These are phyloP conservation scores for Promerops cafer DNA, from an alignment of 2,113 vertebrate species.

Conservation along the genomic window DNA sequence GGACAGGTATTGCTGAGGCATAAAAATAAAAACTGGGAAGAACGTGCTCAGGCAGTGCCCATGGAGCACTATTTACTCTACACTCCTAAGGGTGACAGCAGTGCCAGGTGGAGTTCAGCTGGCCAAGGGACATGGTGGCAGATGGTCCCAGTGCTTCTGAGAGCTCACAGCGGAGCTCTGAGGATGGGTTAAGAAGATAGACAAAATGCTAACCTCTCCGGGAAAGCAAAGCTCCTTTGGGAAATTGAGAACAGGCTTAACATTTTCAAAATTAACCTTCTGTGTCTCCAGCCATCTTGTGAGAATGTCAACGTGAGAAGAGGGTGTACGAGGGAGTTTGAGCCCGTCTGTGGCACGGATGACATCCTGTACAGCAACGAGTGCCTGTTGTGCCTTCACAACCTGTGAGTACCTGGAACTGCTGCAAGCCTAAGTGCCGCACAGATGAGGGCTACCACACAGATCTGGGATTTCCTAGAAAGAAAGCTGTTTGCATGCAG, in stretches of 20 bases:
- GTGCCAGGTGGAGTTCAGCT: background rate
- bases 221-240: background rate
- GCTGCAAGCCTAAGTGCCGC: background rate
- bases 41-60: background rate
- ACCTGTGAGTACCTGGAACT: slow-evolving; percentile 20
- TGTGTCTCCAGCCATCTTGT: slow-evolving; percentile 27
- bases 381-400: slow-evolving; percentile 70
- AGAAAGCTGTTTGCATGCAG: background rate
- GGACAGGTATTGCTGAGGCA: background rate
- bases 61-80: background rate
- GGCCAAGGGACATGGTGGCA: background rate
- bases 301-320: background rate
- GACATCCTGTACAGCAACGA: slow-evolving; percentile 75
- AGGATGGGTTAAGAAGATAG: background rate
- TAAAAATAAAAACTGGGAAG: background rate
- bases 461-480: slow-evolving; percentile 39
- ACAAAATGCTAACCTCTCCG: background rate
- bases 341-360: slow-evolving; percentile 79
- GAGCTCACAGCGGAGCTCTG: background rate
- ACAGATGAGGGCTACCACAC: background rate
- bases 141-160: background rate
- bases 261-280: background rate
- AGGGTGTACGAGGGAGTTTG: slow-evolving; percentile 67
- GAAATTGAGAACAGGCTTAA: background rate
- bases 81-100: background rate